Conservation (phyloP, 2,888 invertebrate genomes). For the Lasioglossum figueresi region DNA sequence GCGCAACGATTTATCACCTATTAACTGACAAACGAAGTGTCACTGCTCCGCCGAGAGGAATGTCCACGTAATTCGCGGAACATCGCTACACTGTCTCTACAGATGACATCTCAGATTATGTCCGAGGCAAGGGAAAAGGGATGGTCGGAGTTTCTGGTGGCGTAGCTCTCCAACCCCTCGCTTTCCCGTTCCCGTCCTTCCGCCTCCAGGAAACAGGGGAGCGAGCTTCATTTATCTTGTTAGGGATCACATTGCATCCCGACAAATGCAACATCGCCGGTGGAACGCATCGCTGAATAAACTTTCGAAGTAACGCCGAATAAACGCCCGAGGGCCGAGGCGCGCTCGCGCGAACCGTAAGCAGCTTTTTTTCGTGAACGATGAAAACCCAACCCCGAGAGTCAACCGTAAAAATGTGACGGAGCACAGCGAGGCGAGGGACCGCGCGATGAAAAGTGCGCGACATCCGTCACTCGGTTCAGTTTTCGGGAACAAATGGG, state of each 20-base stretch:
- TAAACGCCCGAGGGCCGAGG: constrained; percentile 47
- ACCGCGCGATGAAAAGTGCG: background rate
- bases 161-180: background rate
- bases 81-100: constrained; percentile 32
- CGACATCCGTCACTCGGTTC: background rate
- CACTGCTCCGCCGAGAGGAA: constrained; percentile 16
- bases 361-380: constrained; percentile 58
- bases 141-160: constrained; percentile 38
- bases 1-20: constrained; percentile 35
- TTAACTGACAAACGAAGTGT: constrained; percentile 44
- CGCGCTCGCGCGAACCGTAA: constrained; percentile 2
- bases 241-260: constrained; percentile 74
- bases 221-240: constrained; percentile 76
- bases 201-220: constrained; percentile 43
- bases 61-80: constrained; percentile 38
- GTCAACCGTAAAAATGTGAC: constrained; percentile 36
- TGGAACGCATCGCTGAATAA: constrained; percentile 67
- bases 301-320: constrained; percentile 62
- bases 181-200: constrained; percentile 31
- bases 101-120: constrained; percentile 57
- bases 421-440: background rate
- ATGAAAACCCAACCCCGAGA: constrained; percentile 41
- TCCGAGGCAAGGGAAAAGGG: constrained; percentile 44
- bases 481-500: constrained; percentile 8
- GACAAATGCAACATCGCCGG: constrained; percentile 72